phyloP scores from a whole-genome alignment of 64 coral and sea anemone species.

The Porites australiensis region DNA sequence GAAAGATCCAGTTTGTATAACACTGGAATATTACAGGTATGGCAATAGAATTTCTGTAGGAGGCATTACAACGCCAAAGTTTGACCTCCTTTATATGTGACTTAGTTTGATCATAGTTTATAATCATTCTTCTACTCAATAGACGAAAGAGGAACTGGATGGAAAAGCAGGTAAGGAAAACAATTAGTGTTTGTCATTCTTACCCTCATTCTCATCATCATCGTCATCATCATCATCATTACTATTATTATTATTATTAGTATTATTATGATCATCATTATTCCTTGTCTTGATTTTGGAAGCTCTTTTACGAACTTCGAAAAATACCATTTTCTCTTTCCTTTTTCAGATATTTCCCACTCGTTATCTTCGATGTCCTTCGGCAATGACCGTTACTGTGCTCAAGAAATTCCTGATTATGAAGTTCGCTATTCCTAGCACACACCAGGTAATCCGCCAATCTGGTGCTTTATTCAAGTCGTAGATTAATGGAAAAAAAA shows the following conservation, averaged over 20 bases:
- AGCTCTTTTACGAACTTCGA: background rate
- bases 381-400: conserved; percentile 35
- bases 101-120: background rate
- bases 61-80: too few species aligned
- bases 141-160: conserved; percentile 49
- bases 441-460: conserved; percentile 31
- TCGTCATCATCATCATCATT: too few species aligned
- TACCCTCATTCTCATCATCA: background rate
- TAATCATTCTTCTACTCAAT: background rate
- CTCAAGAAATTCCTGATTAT: conserved; percentile 56
- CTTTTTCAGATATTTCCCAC: conserved; percentile 54
- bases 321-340: background rate
- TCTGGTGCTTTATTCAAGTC: too few species aligned
- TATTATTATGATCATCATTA: too few species aligned
- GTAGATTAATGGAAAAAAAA: too few species aligned
- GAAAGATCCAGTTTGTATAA: conserved; percentile 61
- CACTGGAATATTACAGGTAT: conserved; percentile 67
- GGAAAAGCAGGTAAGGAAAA: conserved; percentile 27
- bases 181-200: background rate
- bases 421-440: conserved; percentile 58
- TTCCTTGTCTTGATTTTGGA: too few species aligned
- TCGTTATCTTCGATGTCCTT: conserved; percentile 69
- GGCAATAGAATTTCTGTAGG: background rate
- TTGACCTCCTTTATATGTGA: too few species aligned
- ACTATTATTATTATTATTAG: too few species aligned